Evolutionary conservation across 1,140 invertebrate genomes (phyloP).

Genomic region (Rhopalosiphum padi): DNA sequence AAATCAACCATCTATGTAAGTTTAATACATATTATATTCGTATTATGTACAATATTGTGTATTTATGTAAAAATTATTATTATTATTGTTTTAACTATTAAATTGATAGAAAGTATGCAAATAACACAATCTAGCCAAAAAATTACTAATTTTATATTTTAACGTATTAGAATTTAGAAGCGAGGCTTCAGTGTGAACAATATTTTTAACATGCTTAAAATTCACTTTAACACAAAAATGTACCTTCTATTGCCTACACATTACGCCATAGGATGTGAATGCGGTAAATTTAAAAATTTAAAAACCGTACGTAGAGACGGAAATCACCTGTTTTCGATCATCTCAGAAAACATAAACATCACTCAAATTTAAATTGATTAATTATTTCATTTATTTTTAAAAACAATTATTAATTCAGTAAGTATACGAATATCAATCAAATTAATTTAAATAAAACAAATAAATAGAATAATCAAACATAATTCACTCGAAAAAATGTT

Average conservation of each 20-base stretch:
- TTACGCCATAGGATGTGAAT: neutral
- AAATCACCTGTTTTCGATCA: neutral
- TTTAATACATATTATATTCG: neutral
- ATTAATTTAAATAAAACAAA: neutral
- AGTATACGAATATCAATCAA: neutral
- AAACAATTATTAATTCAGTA: neutral
- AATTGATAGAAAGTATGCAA: too few species aligned
- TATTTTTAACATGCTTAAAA: neutral
- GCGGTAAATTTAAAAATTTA: neutral
- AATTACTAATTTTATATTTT: too few species aligned
- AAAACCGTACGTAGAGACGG: neutral
- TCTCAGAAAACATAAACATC: neutral
- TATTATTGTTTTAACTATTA: too few species aligned
- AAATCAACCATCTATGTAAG: conserved; percentile 70
- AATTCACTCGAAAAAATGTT: neutral
- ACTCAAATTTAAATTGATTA: neutral
- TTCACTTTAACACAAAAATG: neutral
- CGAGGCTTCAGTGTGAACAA: neutral
- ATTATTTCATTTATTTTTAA: neutral
- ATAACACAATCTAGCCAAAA: too few species aligned
- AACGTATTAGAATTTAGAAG: too few species aligned
- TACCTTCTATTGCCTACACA: neutral
- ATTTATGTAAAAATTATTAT: too few species aligned
- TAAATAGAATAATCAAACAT: neutral
- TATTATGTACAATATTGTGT: too few species aligned